Evolutionary conservation across 1,140 invertebrate genomes (phyloP), one percentile per base, ranked within the genome.

Genomic region (Cyphomyrmex costatus): DNA sequence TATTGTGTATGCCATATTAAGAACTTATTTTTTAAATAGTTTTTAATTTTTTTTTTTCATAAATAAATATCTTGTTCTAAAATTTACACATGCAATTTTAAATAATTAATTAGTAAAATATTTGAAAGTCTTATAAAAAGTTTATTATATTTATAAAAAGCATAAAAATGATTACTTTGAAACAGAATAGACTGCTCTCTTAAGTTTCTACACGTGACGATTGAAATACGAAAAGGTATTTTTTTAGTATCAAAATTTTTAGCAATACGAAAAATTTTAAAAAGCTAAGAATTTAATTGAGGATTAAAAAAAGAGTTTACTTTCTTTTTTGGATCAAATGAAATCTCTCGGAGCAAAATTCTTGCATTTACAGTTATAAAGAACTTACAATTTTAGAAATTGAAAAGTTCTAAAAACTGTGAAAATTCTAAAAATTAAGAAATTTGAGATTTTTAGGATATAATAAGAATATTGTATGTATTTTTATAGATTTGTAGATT

Each of bases 391-490:
- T 65, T 30, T 63, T 65, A 49, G 14, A 27, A 66, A n/a, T 51
- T 79, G n/a, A 66, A 49, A 65, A 14, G 6, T 36, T 51, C 4
- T 78, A 51, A 14, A 14, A 65, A 56, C 12, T 24, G 5, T 53
- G 56, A 3, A 80, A 10, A 80, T 70, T 12, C 21, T 53, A 42
- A 10, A 53, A 24, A 79, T 68, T 49, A 33, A 3, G 16, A 56
- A 24, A 63, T 61, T 24, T 78, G 1, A 16, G 74, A 49, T 68
- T 70, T n/a, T 42, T 46, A 77, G 73, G 73, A 42, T 42, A 16
- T 36, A 68, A 77, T 56, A 73, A 30, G 10, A 73, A 24, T 84
- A 70, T 87, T 88, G 63, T 76, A 36, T 89, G 3, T 88, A 73
- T 84, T 56, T n/a, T n/a, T n/a, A n/a, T n/a, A n/a, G n/a, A n/a